Base-by-base conservation (phyloP, 2,888 invertebrate genomes). In the Leptopilina drosophilae region DNA sequence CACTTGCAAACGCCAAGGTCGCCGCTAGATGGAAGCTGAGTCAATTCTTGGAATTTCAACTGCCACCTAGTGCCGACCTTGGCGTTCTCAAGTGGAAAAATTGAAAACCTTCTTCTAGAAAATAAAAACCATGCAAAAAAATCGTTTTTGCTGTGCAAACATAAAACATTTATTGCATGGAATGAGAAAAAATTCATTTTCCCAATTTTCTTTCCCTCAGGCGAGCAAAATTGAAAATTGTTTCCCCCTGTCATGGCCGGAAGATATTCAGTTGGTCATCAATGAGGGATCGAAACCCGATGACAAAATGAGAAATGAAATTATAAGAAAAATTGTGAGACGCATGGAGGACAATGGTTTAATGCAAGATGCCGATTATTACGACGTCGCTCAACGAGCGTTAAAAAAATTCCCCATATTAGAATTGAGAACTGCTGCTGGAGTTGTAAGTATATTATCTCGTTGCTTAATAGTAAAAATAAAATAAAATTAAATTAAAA, bases 261-360 rank as follows among this genome's bases (percentile, higher is more conserved):
- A 40, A 56, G 53, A 56, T 12, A 53, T 73, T n/a, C 40, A 73
- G 15, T 14, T 12, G n/a, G 3, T 33, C 4, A 14, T 73, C 5
- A 73, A 53, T 26, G 5, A 1, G 6, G n/a, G n/a, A n/a, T 33
- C n/a, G 0, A 73, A 53, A 56, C 73, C 56, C 12, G 33, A 53
- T n/a, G 56, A 73, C 11, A 73, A n/a, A 33, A 9, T 73, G 11
- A 56, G 73, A 59, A 56, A 56, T 2, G 73, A 73, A 5, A 56
- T 73, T 7, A 73, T 69, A 26, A 26, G 69, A 53, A 69, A 53
- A 69, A 69, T 69, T 53, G 69, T 69, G 2, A 56, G 69, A 53
- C 69, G 49, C 3, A 64, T 64, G 64, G 20, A 53, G 26, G 49
- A 53, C 26, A 49, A 53, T 53, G n/a, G 26, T n/a, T 14, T 26